Evolutionary conservation across 2,888 invertebrate species (phyloP), one percentile per base, ranked within the genome.

Genomic region (Holacanthella duospinosa): DNA sequence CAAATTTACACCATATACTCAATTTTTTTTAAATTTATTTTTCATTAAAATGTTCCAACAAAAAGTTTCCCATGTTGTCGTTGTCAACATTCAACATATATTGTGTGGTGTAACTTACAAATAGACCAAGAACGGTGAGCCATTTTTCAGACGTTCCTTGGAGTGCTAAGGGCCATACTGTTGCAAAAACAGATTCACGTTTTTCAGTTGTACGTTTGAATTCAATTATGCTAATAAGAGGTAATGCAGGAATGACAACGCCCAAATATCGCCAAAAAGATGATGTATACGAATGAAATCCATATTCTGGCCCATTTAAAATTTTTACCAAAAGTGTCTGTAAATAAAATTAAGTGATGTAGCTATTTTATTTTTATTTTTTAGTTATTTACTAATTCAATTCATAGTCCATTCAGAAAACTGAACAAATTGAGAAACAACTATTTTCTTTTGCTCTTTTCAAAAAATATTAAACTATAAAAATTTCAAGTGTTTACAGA

Each of bases 231-330:
- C 67, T n/a, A 1, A 71, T 44, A 2, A 71, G 53, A 2, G 69
- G 69, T 24, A 71, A 65, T 9, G 66, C 61, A 3, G 69, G 71
- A 3, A 69, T 16, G 9, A 66, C 62, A 4, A 68, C 64, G 1
- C 71, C 71, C 9, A 65, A 29, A 57, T 71, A 71, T 58, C 71
- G 60, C 67, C 67, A 71, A 61, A 71, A 71, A 1, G 66, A 64
- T 6, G 68, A 27, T 2, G 65, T 64, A 44, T 65, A 69, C 2
- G 64, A 66, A 55, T 68, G 66, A 59, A 66, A 66, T 1, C 65
- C 65, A 36, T 68, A 67, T 9, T 65, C 64, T 6, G 29, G 59
- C 25, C 28, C 56, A 27, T 60, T 64, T 28, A 71, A 53, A 2
- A 69, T 44, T 63, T 69, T 71, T 1, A 66, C 71, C 44, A 69